phyloP scores from a whole-genome alignment of 2,797 vertebrate species.

The Micrastur ruficollis region DNA sequence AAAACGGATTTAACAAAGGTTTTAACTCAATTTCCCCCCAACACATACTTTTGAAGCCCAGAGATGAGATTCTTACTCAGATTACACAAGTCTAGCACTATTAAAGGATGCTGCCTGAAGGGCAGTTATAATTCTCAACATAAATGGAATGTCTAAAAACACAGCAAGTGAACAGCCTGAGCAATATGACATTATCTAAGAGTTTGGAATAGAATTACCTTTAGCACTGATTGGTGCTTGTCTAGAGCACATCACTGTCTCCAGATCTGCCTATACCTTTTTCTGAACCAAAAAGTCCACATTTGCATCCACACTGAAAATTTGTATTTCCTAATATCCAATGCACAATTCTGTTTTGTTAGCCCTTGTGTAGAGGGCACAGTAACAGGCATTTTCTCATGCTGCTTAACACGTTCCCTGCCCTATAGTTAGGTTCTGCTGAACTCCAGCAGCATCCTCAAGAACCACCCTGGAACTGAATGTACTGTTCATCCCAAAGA shows the following conservation, averaged over 20 bases:
- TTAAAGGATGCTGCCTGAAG: not conserved
- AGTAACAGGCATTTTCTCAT: not conserved
- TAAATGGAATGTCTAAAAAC: not conserved
- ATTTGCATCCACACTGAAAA: not conserved
- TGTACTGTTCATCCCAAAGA: not conserved
- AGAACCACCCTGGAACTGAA: not conserved
- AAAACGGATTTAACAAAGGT: not conserved
- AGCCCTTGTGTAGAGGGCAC: not conserved
- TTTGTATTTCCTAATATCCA: not conserved
- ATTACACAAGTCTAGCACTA: not conserved
- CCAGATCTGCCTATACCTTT: not conserved
- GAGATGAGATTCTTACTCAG: not conserved
- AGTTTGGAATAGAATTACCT: not conserved
- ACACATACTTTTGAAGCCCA: not conserved
- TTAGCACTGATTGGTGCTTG: not conserved
- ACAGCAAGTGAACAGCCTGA: not conserved
- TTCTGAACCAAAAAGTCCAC: not conserved
- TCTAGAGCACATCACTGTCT: not conserved
- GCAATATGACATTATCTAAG: not conserved
- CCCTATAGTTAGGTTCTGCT: not conserved
- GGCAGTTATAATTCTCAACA: not conserved
- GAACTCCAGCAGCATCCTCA: not conserved
- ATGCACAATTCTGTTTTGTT: not conserved
- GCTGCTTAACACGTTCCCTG: not conserved
- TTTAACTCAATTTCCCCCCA: not conserved